These are phyloP conservation scores for Tarsius wallacei DNA, from an alignment of 2,797 vertebrate genomes.

Conservation along the genomic window DNA sequence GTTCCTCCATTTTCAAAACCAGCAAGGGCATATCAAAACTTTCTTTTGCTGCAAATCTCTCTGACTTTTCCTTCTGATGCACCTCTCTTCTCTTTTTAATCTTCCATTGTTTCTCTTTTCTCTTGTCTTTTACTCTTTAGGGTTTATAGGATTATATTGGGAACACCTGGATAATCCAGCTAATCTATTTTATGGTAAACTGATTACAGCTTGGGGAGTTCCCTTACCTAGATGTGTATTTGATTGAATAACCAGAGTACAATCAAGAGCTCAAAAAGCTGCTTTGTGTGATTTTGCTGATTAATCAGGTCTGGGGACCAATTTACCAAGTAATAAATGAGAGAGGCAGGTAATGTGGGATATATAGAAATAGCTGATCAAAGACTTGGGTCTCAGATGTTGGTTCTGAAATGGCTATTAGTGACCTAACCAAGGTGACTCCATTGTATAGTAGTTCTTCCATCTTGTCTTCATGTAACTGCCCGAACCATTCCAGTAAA, in stretches of 20 bases:
- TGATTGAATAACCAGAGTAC: background rate
- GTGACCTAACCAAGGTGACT: no score
- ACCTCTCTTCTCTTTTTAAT: background rate
- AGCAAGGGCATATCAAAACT: background rate
- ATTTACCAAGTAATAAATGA: background rate
- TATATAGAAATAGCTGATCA: background rate
- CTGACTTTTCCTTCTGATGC: background rate
- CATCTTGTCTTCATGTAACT: no score
- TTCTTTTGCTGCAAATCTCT: background rate
- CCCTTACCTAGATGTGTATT: background rate
- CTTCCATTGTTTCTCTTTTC: background rate
- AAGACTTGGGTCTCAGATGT: background rate
- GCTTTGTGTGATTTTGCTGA: background rate
- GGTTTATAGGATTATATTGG: background rate
- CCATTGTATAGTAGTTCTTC: no score
- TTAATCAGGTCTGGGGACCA: background rate
- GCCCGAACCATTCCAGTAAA: no score
- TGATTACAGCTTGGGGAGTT: background rate
- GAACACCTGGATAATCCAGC: background rate
- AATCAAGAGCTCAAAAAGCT: background rate
- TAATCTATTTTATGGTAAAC: background rate
- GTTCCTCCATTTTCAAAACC: background rate
- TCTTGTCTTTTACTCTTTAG: background rate
- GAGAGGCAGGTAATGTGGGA: background rate
- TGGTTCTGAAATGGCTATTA: no score